These are phyloP conservation scores for Felis catus DNA, from an alignment of 2,113 vertebrate species.

Conservation along the genomic window DNA sequence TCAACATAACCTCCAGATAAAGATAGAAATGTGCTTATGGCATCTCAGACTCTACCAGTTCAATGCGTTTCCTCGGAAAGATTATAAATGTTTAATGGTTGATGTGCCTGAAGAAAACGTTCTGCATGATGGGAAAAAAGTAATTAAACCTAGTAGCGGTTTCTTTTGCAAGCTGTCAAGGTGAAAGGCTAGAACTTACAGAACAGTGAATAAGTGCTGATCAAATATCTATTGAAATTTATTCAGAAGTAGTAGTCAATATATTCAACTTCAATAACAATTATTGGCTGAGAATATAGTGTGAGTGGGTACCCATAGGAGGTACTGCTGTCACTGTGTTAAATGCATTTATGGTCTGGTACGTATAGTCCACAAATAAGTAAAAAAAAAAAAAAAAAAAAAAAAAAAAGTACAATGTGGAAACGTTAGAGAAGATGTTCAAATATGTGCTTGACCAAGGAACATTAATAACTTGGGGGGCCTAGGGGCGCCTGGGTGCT, in stretches of 20 bases:
- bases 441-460: background rate
- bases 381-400: background rate
- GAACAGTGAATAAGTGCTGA: background rate
- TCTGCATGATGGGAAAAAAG: background rate
- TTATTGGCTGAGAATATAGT: background rate
- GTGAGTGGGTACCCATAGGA: background rate
- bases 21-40: background rate
- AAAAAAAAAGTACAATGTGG: background rate
- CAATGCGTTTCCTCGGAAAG: background rate
- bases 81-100: slow-evolving; percentile 10
- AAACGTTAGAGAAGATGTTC: background rate
- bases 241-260: background rate
- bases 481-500: no score
- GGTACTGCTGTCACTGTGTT: background rate
- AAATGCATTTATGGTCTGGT: background rate
- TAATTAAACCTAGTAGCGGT: background rate
- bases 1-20: background rate
- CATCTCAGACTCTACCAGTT: background rate
- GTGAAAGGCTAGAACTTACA: background rate
- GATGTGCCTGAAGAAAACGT: slow-evolving; percentile 29
- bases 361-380: background rate
- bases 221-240: background rate
- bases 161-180: background rate
- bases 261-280: background rate
- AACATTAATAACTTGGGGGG: background rate